Base-by-base conservation (phyloP, 2,113 vertebrate species). In the Cryptomyrus ogoouensis region DNA sequence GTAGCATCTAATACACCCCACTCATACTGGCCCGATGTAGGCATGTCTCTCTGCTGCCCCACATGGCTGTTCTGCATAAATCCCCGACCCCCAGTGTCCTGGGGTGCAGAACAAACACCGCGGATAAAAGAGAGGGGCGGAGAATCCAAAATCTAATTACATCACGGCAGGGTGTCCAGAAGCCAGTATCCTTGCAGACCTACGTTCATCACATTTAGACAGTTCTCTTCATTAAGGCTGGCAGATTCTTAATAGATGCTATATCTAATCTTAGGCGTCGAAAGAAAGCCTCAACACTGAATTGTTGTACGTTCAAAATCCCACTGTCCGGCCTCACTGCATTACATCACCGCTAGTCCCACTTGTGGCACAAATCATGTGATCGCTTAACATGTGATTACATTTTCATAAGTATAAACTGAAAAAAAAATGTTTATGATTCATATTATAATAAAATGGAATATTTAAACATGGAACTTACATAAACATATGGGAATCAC, bases 1-100 rank as follows among this genome's bases (percentile, higher is more conserved):
- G 52, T 90, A 88, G 91, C 88, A 89, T 93, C 92, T 93, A 88
- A 89, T 83, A 91, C 90, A 86, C 92, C 92, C 95, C 94, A 93
- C 94, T 95, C 93, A 94, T 93, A 93, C 95, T 95, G 92, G 88
- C 90, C 91, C 92, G 91, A 95, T 95, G 95, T 94, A 95, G 92
- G 94, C 94, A 94, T 93, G 92, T 91, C 91, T 92, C 90, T 94
- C 91, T 90, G 83, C 93, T 91, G 90, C 90, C 39, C 90, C 90
- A 93, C 91, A 90, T 91, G 94, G 90, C 90, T 90, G 85, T 88
- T 56, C 92, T 89, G 93, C 89, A 91, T 92, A 56, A 24, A 89
- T 21, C 91, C 91, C 56, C 90, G 88, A 91, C 87, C 91, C 62
- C 90, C 88, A 92, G 89, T 91, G 27, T 90, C 87, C 62, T 86